Base-by-base conservation (phyloP, 2,888 invertebrate genomes). In the Clostera curtula region DNA sequence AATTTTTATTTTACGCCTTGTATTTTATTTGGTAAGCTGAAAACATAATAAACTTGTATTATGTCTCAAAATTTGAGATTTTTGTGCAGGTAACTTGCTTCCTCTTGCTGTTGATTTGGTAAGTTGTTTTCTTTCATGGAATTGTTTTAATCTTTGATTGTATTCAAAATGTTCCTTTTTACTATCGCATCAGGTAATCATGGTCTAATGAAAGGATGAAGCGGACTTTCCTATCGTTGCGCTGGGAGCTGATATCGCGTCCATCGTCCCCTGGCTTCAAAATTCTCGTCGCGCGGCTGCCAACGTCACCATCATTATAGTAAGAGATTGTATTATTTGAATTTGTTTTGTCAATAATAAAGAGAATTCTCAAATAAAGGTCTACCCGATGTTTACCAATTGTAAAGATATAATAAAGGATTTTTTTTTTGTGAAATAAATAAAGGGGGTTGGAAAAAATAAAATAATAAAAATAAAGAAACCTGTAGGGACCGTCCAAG, bases 291-390 rank as follows among this genome's bases (percentile, higher is more conserved):
- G 33, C 37, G 27, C 40, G 51, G 15, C 32, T 40, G 12, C 29
- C 55, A 30, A 45, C 60, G 48, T 43, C 73, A 55, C 40, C 76
- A 59, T 46, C 56, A 45, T 77, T 75, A 82, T 79, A 82, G 82
- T 83, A 83, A 83, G 82, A 74, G 40, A 49, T 66, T 62, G 83
- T 80, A 79, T 70, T 80, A 77, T 69, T 73, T 68, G 71, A 70
- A 61, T 66, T 71, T 65, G 69, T 69, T 76, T 64, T 77, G 77
- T 77, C 63, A 74, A 69, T 64, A 72, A 71, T 67, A 68, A 72
- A 61, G 43, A 36, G 40, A 50, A 60, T 49, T 49, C 49, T 40
- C 40, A 40, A 63, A 61, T 64, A 63, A 67, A 68, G 54, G 45
- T 54, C 48, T 61, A 53, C 62, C 56, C 52, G 31, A 52, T 56